Conservation (phyloP, 1,140 invertebrate genomes). For the Homalodisca vitripennis region DNA sequence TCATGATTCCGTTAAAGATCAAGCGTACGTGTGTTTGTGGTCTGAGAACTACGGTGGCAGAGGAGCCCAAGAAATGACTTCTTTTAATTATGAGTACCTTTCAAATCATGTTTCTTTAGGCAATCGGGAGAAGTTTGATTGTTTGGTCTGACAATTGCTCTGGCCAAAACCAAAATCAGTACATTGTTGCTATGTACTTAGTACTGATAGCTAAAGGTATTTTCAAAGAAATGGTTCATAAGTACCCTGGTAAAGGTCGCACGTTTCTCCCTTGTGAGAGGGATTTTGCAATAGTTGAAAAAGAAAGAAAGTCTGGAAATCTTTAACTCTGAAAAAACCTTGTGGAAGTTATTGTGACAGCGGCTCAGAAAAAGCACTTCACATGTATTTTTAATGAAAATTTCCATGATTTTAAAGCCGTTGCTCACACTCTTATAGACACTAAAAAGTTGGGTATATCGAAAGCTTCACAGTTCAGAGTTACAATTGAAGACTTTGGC, state of each 20-base stretch:
- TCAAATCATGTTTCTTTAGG: neutral
- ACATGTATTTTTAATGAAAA: constrained; percentile 15
- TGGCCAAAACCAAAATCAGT: constrained; percentile 28
- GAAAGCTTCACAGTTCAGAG: too few species aligned
- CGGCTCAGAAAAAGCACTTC: constrained; percentile 21
- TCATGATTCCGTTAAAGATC: constrained; percentile 3
- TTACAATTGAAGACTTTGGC: too few species aligned
- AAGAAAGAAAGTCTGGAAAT: neutral
- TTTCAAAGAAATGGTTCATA: constrained; percentile 22
- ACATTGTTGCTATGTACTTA: constrained; percentile 25
- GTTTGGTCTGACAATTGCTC: constrained; percentile 26
- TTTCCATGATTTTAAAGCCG: constrained; percentile 24
- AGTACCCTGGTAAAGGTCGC: constrained; percentile 27
- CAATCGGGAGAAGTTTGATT: constrained; percentile 14
- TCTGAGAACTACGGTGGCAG: too few species aligned
- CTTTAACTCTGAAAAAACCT: constrained; percentile 7
- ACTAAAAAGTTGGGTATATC: too few species aligned
- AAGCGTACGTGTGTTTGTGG: constrained; percentile 23
- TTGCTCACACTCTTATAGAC: constrained; percentile 6
- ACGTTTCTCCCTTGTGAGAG: constrained; percentile 23
- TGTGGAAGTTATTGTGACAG: neutral
- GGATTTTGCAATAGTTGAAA: constrained; percentile 19
- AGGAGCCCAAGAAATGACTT: constrained; percentile 1
- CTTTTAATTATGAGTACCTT: constrained; percentile 17
- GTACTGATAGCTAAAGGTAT: neutral